Evolutionary conservation across 1,140 invertebrate genomes (phyloP).

Genomic region (Ridgeia piscesae): DNA sequence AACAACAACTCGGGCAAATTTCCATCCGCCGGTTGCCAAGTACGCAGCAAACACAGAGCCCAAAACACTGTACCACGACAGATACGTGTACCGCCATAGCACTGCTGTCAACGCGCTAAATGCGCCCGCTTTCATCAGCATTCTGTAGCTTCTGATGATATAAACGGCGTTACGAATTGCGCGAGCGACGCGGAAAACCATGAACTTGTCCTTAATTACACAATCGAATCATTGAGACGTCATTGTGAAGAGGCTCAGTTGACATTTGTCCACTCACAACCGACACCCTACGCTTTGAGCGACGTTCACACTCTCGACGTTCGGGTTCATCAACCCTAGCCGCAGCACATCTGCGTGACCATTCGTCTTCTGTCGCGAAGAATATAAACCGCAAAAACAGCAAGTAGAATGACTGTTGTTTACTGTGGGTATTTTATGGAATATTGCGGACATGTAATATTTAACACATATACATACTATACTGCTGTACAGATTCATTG

Average conservation of each 20-base stretch:
- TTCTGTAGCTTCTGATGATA: not conserved
- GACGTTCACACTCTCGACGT: not conserved
- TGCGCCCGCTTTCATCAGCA: not conserved
- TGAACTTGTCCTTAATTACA: not conserved
- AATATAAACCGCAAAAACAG: not conserved
- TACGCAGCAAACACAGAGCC: slow-evolving; percentile 36
- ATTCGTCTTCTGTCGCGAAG: not conserved
- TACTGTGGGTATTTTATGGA: not conserved
- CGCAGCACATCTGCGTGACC: not conserved
- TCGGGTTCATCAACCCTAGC: not conserved
- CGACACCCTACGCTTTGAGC: too few relatives aligned
- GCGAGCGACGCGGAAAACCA: not conserved
- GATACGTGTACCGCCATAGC: not conserved
- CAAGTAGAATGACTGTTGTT: not conserved
- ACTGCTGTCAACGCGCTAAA: slow-evolving; percentile 7
- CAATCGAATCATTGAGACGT: not conserved
- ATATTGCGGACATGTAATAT: not conserved
- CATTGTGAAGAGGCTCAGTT: not conserved
- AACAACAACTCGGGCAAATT: slow-evolving; percentile 40
- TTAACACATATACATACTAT: not conserved
- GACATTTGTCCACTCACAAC: not conserved
- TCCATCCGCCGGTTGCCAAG: slow-evolving; percentile 46
- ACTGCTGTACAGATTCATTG: not conserved
- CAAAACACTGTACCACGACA: not conserved
- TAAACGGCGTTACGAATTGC: not conserved